Evolutionary conservation across 2,113 vertebrate genomes (phyloP), one percentile per base, ranked within the genome.

Genomic region (Oreochromis tanganicae): DNA sequence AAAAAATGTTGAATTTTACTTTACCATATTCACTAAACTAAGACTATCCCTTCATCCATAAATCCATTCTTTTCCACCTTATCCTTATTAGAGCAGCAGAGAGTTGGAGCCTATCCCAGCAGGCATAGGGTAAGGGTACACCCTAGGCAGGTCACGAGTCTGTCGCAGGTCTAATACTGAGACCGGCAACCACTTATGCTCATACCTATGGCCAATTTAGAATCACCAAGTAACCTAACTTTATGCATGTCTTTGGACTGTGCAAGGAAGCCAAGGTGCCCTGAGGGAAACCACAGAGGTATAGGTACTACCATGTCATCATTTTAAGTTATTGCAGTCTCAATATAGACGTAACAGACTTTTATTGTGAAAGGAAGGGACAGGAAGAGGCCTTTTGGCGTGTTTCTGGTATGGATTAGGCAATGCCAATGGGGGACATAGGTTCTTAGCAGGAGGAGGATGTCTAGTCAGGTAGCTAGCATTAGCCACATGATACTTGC

Each of bases 311-410:
- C 21, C 38, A 27, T 73, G 66, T 73, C 66, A 46, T 21, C 41
- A 48, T 48, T 27, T 29, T 48, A 48, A 6, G 14, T 4, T 17
- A 75, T 41, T 75, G 43, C 71, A 48, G 10, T 75, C 71, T 48
- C 24, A 75, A 11, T 48, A 29, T 75, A 29, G 5, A 75, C 1
- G 3, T 50, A 3, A 19, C 24, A 19, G 43, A 75, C 24, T 32
- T 75, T 48, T 48, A 50, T 75, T 48, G 24, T 75, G 24, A 75
- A 0, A 75, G 24, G 24, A 75, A 50, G 29, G 43, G 71, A 32
- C 43, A 0, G 66, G 66, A 16, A 10, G 57, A 9, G 12, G n/a
- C 7, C 66, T 71, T 71, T 71, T 71, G 7, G 7, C 0, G 3
- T 43, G 38, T 46, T 73, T 73, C n/a, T 5, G 12, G 0, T 32